Conservation (phyloP, 2,888 invertebrate genomes). For the Catocala fraxini region DNA sequence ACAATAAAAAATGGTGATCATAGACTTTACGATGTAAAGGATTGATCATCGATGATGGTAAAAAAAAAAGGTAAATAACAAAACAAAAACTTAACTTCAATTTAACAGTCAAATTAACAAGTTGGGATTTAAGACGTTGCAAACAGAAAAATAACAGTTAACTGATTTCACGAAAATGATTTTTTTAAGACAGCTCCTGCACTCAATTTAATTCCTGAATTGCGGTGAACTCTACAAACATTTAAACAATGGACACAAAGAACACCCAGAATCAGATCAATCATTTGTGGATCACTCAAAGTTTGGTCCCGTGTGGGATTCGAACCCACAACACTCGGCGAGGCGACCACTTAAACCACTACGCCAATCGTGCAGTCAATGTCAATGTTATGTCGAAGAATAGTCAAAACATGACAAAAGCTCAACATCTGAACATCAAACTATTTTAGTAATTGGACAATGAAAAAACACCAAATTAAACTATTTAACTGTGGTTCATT, state of each 20-base stretch:
- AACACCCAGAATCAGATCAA: too few relatives aligned
- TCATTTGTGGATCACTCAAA: too few relatives aligned
- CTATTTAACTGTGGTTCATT: neutral
- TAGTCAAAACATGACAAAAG: conserved; percentile 11
- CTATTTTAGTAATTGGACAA: neutral
- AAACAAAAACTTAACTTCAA: conserved; percentile 61
- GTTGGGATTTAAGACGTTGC: neutral
- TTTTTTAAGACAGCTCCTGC: too few relatives aligned
- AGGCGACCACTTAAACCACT: too few relatives aligned
- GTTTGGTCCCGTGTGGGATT: too few relatives aligned
- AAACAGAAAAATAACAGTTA: neutral
- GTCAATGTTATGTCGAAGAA: too few relatives aligned
- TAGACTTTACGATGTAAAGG: neutral
- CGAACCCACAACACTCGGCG: too few relatives aligned
- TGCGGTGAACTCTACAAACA: too few relatives aligned
- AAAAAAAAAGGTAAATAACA: conserved; percentile 30
- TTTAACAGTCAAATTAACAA: conserved; percentile 51
- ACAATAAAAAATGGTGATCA: neutral
- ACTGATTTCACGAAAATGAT: neutral
- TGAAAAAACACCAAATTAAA: neutral
- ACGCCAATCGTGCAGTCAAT: too few relatives aligned
- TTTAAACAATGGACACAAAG: too few relatives aligned
- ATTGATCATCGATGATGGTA: neutral
- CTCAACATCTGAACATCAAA: conserved; percentile 8
- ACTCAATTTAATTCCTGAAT: too few relatives aligned